These are phyloP conservation scores for Ichneumon xanthorius DNA, from an alignment of 2,888 invertebrate species.

Conservation along the genomic window DNA sequence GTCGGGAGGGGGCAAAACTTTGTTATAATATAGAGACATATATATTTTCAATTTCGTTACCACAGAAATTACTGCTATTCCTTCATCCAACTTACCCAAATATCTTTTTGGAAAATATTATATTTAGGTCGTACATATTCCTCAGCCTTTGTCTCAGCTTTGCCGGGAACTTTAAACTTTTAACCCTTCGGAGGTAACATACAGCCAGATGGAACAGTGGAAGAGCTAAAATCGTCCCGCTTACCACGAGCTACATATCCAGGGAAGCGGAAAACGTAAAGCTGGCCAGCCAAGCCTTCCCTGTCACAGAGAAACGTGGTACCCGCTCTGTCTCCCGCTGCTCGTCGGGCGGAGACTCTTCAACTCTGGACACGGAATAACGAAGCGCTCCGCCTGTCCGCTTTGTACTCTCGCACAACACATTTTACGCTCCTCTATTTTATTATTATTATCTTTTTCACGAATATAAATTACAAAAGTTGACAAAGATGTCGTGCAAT, in stretches of 20 bases:
- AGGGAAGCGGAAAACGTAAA: conserved; percentile 27
- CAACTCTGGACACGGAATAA: conserved; percentile 3
- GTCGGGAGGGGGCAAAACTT: no score
- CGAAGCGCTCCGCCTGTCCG: conserved; percentile 8
- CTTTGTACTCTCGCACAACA: background rate
- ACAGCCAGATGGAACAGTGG: conserved; percentile 9
- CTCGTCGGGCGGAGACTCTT: background rate
- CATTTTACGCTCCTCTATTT: background rate
- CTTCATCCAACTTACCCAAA: background rate
- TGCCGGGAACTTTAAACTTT: conserved; percentile 17
- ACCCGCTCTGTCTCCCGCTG: conserved; percentile 1
- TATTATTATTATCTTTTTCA: background rate
- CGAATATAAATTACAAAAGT: background rate
- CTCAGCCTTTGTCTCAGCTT: background rate
- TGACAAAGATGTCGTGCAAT: conserved; percentile 20
- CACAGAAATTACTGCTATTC: background rate
- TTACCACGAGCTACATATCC: conserved; percentile 14
- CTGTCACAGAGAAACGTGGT: conserved; percentile 16
- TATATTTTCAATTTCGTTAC: background rate
- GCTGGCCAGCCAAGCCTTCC: background rate
- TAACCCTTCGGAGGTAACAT: background rate
- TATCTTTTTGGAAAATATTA: background rate
- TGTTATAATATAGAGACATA: background rate
- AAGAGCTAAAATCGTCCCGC: conserved; percentile 14
- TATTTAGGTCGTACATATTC: background rate